phyloP scores from a whole-genome alignment of 2,113 vertebrate genomes.

The Ia io region DNA sequence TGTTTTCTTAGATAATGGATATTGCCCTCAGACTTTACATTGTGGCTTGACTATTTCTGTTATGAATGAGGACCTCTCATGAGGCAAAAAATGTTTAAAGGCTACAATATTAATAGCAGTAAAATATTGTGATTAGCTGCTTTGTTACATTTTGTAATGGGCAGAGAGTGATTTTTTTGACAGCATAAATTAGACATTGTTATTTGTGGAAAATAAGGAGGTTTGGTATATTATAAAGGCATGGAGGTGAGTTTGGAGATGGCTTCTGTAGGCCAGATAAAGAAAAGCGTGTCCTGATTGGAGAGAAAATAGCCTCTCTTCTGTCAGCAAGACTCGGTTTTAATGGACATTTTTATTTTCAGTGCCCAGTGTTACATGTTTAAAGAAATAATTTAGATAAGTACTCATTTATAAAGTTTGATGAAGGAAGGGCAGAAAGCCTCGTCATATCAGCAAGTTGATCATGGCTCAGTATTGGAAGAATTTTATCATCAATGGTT shows the following conservation, averaged over 20 bases:
- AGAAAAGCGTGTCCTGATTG: neutral
- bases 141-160: neutral
- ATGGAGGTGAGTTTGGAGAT: neutral
- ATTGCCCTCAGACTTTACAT: neutral
- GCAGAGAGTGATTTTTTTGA: neutral
- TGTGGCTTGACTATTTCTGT: neutral
- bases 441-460: no score
- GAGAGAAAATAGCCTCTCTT: neutral
- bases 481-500: neutral
- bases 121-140: neutral
- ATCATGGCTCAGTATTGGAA: neutral
- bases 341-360: neutral
- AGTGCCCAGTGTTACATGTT: neutral
- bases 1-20: neutral
- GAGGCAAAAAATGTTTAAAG: neutral
- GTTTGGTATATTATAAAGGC: neutral
- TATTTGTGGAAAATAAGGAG: neutral
- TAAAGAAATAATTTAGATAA: neutral
- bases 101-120: neutral
- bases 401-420: neutral
- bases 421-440: neutral
- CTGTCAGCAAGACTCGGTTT: neutral
- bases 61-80: neutral
- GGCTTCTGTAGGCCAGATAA: neutral
- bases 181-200: neutral